Evolutionary conservation across 2,113 vertebrate genomes (phyloP), one percentile per base, ranked within the genome.

Genomic region (Prionailurus bengalensis): DNA sequence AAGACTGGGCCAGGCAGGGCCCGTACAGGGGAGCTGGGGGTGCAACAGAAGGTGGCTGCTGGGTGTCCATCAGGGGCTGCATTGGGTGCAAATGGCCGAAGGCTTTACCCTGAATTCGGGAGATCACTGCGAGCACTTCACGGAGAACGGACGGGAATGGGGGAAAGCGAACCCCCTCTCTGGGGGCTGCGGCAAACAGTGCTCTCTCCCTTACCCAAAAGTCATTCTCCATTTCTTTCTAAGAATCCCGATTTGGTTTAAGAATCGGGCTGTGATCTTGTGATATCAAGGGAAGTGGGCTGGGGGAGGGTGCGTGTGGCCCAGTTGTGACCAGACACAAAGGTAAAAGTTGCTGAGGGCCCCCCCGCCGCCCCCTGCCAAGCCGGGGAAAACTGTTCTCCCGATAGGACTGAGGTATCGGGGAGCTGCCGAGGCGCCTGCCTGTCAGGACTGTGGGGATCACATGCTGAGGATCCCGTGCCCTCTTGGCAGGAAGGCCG

Each of bases 241-340:
- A 88, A 65, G 51, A 94, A 70, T 55, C 25, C 61, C 31, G 39
- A n/a, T 16, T 91, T 33, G 65, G 45, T 84, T 84, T 27, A 78
- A 66, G 11, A 92, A 70, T 97, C 53, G 55, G n/a, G 51, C 36
- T 91, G n/a, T 45, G 31, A 80, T n/a, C 74, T 29, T 81, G 23
- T 45, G 61, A 63, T 87, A 91, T 83, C 78, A 83, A 82, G 70
- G 53, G 36, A 33, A 19, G 61, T 17, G 27, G 68, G 45, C 12
- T 51, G 21, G 84, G 33, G 23, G 25, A 48, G 27, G 1, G 58
- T 27, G 58, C 21, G n/a, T 68, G 9, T n/a, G 27, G 48, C 66
- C 29, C 6, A 25, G 45, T 31, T 68, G 33, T 82, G 81, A 68
- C 13, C 48, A 82, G 10, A 45, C 36, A 31, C 17, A 53, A 63